phyloP scores from a whole-genome alignment of 2,797 vertebrate species.

The Mionectes olivaceus region DNA sequence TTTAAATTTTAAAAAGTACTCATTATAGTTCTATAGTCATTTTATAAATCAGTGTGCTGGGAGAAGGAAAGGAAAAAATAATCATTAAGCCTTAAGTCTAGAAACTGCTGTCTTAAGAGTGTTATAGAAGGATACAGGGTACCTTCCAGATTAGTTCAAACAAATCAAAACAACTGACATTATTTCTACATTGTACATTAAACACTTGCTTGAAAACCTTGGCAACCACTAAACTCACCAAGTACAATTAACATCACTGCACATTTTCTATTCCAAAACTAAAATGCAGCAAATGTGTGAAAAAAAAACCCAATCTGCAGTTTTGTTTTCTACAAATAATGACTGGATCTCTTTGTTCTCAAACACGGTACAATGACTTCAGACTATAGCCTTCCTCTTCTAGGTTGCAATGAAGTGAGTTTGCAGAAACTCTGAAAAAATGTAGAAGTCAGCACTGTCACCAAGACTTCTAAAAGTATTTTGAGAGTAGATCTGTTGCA shows the following conservation, averaged over 20 bases:
- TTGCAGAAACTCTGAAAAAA: not conserved
- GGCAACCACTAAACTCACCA: slow-evolving; percentile 1
- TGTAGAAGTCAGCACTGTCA: not conserved
- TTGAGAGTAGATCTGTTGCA: not conserved
- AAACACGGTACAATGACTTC: not conserved
- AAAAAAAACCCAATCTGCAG: not conserved
- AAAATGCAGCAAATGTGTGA: slow-evolving; percentile 5
- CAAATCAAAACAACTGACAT: slow-evolving; percentile 43
- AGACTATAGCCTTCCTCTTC: not conserved
- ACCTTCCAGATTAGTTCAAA: slow-evolving; percentile 30
- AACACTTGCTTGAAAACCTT: slow-evolving; percentile 16
- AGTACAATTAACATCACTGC: not conserved
- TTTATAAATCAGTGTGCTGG: not conserved
- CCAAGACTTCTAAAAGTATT: not conserved
- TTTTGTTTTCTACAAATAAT: not conserved
- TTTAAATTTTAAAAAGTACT: not conserved
- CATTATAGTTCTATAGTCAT: not conserved
- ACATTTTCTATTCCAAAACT: slow-evolving; percentile 20
- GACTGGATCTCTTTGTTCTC: not conserved
- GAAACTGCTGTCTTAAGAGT: not conserved
- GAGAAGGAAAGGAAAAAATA: not conserved
- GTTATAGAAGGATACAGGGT: not conserved
- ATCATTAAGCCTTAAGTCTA: not conserved
- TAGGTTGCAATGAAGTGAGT: not conserved
- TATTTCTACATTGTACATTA: slow-evolving; percentile 36